Evolutionary conservation across 2,888 invertebrate genomes (phyloP), one percentile per base, ranked within the genome.

Genomic region (Nymphalis c-album): DNA sequence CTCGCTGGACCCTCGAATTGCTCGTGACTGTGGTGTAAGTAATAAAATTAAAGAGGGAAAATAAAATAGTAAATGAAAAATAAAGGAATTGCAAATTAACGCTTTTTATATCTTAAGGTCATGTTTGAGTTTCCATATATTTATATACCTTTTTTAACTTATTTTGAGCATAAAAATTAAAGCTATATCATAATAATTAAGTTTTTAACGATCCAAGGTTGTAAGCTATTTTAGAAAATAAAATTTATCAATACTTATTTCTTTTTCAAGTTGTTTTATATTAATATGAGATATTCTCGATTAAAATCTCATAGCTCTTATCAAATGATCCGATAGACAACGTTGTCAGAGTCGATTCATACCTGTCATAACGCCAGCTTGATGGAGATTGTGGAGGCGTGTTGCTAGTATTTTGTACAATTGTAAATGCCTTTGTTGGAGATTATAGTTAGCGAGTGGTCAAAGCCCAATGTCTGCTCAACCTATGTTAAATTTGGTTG

Each of bases 351-450:
- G 69, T 73, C 80, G 79, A 85, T 84, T 82, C 80, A 79, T 81
- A 74, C 81, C 80, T 82, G 80, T 87, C 84, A 86, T 85, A 87
- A 83, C 79, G 84, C 78, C 76, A 77, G 82, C 82, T 83, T 83
- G 84, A 77, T 82, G 78, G 77, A 81, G 81, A 85, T 85, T 83
- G 84, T 79, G 79, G 78, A 76, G 81, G 81, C 84, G 81, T 80
- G 80, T 78, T 73, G 71, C 81, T 78, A 81, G 75, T 84, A 80
- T 82, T 83, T 78, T 76, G 77, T 73, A 72, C 75, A 71, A 71
- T 69, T 73, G 74, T 78, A 76, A 76, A 77, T 71, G 76, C 77
- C 80, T 78, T 80, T 78, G 78, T 79, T 77, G 75, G 64, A 76
- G 78, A 83, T 85, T 83, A 84, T 80, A 80, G 77, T 80, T 80